Conservation (phyloP, 2,888 invertebrate species). For the Platypus cylindrus region DNA sequence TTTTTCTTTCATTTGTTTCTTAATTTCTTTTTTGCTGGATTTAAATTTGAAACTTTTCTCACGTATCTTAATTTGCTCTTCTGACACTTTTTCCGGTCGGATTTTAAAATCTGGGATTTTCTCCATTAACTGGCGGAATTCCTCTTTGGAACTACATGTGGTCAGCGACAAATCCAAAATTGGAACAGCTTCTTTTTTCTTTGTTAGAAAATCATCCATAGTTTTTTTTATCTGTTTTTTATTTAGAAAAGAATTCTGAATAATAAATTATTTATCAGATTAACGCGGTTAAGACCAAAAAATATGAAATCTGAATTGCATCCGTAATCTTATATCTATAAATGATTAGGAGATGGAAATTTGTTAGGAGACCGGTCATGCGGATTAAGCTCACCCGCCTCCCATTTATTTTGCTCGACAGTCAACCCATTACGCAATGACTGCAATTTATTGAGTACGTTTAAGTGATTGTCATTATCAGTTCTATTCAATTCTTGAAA, state of each 20-base stretch:
- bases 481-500: constrained; percentile 8
- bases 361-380: no score
- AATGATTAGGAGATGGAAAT: no score
- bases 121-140: constrained; percentile 69
- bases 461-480: constrained; percentile 18
- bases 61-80: constrained; percentile 64
- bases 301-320: constrained; percentile 2
- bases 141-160: constrained; percentile 65
- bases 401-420: constrained; percentile 43
- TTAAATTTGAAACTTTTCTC: constrained; percentile 66
- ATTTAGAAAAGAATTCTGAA: no score
- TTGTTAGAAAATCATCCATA: constrained; percentile 74
- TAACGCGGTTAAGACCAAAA: neutral
- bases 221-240: no score
- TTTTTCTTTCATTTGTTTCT: constrained; percentile 48
- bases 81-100: constrained; percentile 68
- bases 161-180: constrained; percentile 75
- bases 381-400: no score
- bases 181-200: constrained; percentile 74
- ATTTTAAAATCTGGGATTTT: constrained; percentile 86
- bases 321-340: no score
- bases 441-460: constrained; percentile 32
- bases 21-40: constrained; percentile 58
- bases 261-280: no score
- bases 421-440: constrained; percentile 37